Conservation (phyloP, 2,888 invertebrate species). For the Parnassius orleans region DNA sequence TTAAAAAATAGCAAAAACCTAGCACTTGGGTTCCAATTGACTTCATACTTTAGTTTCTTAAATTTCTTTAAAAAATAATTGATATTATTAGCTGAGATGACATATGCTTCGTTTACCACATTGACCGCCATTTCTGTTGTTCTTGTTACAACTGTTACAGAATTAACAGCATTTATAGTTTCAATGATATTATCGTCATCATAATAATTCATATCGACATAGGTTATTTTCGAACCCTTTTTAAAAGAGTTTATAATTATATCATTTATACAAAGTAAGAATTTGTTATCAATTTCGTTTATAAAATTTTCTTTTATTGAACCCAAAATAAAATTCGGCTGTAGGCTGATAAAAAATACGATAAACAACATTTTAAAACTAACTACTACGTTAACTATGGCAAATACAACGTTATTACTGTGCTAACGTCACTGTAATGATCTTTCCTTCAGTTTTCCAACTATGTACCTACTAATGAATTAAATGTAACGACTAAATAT, state of each 20-base stretch:
- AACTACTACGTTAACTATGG: no score
- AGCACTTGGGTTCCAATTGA: conserved; percentile 15
- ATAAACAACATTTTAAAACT: no score
- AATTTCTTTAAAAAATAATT: not conserved
- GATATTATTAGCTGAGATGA: not conserved
- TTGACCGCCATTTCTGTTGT: conserved; percentile 3
- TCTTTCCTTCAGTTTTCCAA: no score
- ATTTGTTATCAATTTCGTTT: no score
- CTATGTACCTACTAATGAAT: no score
- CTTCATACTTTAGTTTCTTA: conserved; percentile 5
- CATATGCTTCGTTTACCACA: conserved; percentile 7
- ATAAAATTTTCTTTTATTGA: no score
- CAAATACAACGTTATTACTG: no score
- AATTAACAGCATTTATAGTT: conserved; percentile 7
- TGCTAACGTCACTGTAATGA: no score
- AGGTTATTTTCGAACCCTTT: conserved; percentile 7
- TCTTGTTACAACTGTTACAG: conserved; percentile 7
- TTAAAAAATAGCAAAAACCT: conserved; percentile 11
- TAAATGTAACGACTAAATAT: no score
- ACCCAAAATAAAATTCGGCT: no score
- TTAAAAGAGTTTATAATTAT: conserved; percentile 7
- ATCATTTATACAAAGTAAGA: conserved; percentile 5
- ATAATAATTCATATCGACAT: conserved; percentile 1
- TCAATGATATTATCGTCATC: conserved; percentile 9
- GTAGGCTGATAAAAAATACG: no score